Evolutionary conservation across 53 echinoderm and acorn worm genomes (phyloP), one percentile per base, ranked within the genome.

Genomic region (Holothuria leucospilota): DNA sequence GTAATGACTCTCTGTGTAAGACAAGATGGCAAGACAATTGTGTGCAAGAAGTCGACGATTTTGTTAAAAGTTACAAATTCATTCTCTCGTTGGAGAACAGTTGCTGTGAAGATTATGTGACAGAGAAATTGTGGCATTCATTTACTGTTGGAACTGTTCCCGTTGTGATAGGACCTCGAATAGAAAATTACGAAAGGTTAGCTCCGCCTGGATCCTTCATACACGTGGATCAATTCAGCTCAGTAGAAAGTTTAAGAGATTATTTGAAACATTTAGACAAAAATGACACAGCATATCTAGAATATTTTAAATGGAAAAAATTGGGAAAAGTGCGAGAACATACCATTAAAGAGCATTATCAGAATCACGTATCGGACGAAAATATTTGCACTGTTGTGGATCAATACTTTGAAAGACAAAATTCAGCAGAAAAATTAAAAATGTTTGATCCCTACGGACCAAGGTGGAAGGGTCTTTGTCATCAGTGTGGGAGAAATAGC

Each of bases 401-500:
- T 30, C 34, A 60, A 12, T 80, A 80, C 21, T 29, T 80, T 14
- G 14, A 61, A 30, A 59, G 60, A 29, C 4, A 77, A 56, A 40
- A 71, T 29, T 39, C 21, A 5, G 0, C 30, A 21, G 41, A 20
- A 11, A 2, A 53, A 6, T 21, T 18, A 2, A 53, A 77, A 25
- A 59, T 80, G 80, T 80, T 80, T 59, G 80, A 80, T 60, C 80
- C 80, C 9, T 80, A 80, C 38, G 80, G 80, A 13, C 60, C 60
- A 60, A 59, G 29, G 21, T 80, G 80, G 80, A 80, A 80, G 11
- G 61, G 80, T 12, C 16, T 59, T 9, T 80, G 80, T 62, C 80
- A 80, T 38, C 24, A 29, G 3, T 80, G 80, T 21, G 80, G 80
- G 18, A 27, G 38, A 7, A 59, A 80, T 11, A 5, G 34, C 21